Percentiles rank a stretch among this genome's conserved stretches.
Conservation (phyloP, 2,888 invertebrate species). For the Caenorhabditis angaria region DNA sequence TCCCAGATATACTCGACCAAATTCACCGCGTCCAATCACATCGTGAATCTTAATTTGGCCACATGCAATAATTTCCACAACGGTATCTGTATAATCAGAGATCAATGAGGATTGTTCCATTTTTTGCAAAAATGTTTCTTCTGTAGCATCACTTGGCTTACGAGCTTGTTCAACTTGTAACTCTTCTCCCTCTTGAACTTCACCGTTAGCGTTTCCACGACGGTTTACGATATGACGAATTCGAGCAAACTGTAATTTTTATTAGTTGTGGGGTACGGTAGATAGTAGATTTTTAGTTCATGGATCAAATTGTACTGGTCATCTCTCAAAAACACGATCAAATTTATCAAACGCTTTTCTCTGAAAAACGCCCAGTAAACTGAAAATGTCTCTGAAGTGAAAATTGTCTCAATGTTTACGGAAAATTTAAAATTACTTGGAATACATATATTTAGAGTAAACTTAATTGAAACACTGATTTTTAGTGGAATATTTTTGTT, state of each 20-base stretch:
- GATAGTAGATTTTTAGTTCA: neutral
- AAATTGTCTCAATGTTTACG: no score
- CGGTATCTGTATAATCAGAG: conserved; percentile 49
- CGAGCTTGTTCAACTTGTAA: neutral
- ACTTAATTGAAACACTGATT: no score
- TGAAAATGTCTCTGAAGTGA: no score
- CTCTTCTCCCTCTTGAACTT: neutral
- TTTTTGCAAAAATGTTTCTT: conserved; percentile 48
- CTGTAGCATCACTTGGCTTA: conserved; percentile 42
- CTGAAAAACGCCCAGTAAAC: no score
- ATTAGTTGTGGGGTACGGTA: conserved; percentile 5
- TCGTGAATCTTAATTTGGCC: conserved; percentile 61
- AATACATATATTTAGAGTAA: no score
- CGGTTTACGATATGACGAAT: conserved; percentile 13
- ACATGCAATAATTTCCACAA: conserved; percentile 56
- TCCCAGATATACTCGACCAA: conserved; percentile 66
- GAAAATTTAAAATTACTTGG: no score
- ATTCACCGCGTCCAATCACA: conserved; percentile 67
- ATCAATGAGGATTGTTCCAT: conserved; percentile 41
- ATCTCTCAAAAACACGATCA: no score
- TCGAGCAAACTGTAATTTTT: conserved; percentile 20
- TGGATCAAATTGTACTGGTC: no score
- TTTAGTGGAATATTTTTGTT: no score
- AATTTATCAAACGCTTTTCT: no score
- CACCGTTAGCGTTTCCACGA: conserved; percentile 7